These are phyloP conservation scores for Nasonovia ribisnigri DNA, from an alignment of 2,888 invertebrate genomes.

Conservation along the genomic window DNA sequence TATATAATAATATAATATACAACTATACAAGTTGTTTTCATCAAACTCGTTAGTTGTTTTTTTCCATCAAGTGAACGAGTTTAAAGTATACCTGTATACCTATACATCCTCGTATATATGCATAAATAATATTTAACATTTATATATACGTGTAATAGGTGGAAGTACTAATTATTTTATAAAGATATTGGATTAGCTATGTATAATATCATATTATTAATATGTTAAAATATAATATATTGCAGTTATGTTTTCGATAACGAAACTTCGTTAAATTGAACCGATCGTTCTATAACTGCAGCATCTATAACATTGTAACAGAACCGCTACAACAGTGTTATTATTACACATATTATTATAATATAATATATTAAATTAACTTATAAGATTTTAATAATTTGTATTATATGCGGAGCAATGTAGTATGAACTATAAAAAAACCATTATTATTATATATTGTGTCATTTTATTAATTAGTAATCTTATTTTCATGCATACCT, in stretches of 20 bases:
- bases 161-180: not conserved
- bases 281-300: not conserved
- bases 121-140: too few species aligned
- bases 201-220: not conserved
- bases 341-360: not conserved
- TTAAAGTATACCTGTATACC: not conserved
- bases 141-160: not conserved
- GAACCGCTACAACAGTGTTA: not conserved
- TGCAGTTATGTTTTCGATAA: not conserved
- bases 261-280: not conserved
- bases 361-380: not conserved
- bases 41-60: not conserved
- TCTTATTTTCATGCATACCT: not conserved
- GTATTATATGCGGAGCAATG: not conserved
- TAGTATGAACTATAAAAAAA: not conserved
- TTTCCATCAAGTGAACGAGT: not conserved
- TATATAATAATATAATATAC: too few species aligned
- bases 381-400: not conserved
- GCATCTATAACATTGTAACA: not conserved
- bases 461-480: not conserved
- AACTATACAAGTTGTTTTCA: too few species aligned
- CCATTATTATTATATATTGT: not conserved
- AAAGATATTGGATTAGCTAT: not conserved
- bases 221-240: not conserved
- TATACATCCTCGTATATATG: not conserved